Evolutionary conservation across 2,797 vertebrate species (phyloP).

Genomic region (Scomberomorus guttatus): DNA sequence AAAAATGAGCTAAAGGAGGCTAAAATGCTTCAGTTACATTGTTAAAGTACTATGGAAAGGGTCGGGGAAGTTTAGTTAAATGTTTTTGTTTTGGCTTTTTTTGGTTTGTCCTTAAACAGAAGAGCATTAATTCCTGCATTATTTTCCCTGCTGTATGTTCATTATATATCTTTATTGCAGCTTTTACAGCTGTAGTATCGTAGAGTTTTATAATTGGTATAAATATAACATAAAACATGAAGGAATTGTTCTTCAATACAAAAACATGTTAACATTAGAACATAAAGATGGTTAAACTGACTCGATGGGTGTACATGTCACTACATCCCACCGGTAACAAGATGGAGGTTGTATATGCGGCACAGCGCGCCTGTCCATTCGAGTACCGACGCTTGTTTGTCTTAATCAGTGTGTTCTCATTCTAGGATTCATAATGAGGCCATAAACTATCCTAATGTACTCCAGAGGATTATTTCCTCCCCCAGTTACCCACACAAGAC

Average conservation of each 20-base stretch:
- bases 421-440: conserved; percentile 59
- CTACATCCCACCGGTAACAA: not conserved
- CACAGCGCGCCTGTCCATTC: not conserved
- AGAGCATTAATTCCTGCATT: conserved; percentile 20
- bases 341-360: conserved; percentile 3
- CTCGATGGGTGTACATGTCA: not conserved
- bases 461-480: conserved; percentile 57
- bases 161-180: not conserved
- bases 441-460: conserved; percentile 60
- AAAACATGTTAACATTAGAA: not conserved
- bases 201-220: not conserved
- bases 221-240: not conserved
- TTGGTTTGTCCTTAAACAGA: conserved; percentile 5
- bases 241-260: not conserved
- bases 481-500: not conserved
- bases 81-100: not conserved
- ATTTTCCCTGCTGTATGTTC: conserved; percentile 11
- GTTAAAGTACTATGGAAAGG: too few species aligned
- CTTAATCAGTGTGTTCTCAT: conserved; percentile 60
- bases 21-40: too few species aligned
- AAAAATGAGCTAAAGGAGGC: too few species aligned
- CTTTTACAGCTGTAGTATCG: too few species aligned
- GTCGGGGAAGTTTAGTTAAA: not conserved
- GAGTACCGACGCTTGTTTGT: conserved; percentile 32
- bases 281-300: not conserved